A percentile compares a stretch with the other conserved stretches of the same genome.
These are phyloP conservation scores for Callosobruchus maculatus DNA, from an alignment of 2,888 invertebrate species.

Conservation along the genomic window DNA sequence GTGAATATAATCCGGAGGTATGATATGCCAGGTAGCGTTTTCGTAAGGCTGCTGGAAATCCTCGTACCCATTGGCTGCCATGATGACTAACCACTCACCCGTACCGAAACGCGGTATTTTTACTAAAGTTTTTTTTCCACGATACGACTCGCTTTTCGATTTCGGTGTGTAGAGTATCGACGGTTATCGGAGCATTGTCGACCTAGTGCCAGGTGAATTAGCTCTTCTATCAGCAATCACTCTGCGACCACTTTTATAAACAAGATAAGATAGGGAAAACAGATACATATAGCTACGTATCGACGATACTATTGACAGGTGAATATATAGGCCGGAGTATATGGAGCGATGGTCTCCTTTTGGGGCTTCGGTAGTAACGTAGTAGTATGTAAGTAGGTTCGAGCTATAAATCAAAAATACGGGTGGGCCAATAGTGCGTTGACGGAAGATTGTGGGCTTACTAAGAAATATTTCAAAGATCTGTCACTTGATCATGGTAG, in stretches of 20 bases:
- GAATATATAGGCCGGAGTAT: conserved; percentile 16
- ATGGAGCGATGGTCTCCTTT: not conserved
- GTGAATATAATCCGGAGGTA: conserved; percentile 67
- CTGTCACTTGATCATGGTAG: too few species aligned
- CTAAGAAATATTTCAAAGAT: too few species aligned
- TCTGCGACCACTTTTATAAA: conserved; percentile 30
- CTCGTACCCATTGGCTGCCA: conserved; percentile 59
- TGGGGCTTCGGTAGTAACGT: not conserved
- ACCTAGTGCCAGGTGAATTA: conserved; percentile 35
- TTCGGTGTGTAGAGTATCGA: conserved; percentile 14
- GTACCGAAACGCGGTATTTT: not conserved
- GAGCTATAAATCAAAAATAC: too few species aligned
- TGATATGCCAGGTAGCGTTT: conserved; percentile 62
- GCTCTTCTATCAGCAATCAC: conserved; percentile 15
- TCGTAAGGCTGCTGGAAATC: conserved; percentile 56
- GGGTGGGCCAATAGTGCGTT: too few species aligned
- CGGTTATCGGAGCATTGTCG: conserved; percentile 24
- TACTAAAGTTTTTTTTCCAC: conserved; percentile 6
- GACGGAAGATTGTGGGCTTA: too few species aligned
- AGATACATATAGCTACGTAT: not conserved
- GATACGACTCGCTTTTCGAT: conserved; percentile 6
- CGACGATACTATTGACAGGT: conserved; percentile 30
- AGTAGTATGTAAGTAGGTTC: too few species aligned
- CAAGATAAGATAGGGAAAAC: conserved; percentile 34
- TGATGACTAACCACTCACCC: conserved; percentile 25